Evolutionary conservation across 2,888 invertebrate species (phyloP).

Genomic region (Erebia palarica): DNA sequence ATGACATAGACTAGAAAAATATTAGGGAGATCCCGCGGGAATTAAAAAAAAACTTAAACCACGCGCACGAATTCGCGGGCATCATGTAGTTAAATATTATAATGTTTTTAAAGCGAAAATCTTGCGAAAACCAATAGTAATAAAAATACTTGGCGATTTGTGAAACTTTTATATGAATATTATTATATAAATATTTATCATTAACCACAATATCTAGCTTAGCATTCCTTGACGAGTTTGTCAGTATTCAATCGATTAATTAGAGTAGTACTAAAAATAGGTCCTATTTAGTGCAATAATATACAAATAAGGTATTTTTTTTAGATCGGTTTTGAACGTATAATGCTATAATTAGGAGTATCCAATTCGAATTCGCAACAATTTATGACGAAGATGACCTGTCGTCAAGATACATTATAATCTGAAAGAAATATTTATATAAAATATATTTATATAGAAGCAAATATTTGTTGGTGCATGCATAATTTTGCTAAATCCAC

Average conservation of each 20-base stretch:
- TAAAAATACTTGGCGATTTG: background rate
- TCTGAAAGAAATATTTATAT: too few species aligned
- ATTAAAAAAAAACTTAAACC: too few species aligned
- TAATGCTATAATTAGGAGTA: background rate
- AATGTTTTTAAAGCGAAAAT: too few species aligned
- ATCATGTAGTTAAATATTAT: too few species aligned
- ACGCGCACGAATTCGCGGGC: too few species aligned
- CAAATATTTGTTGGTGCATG: too few species aligned
- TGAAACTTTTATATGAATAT: too few species aligned
- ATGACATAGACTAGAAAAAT: too few species aligned
- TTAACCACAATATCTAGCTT: background rate
- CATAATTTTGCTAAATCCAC: too few species aligned
- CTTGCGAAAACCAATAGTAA: too few species aligned
- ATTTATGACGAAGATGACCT: slow-evolving; percentile 6
- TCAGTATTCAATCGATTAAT: background rate
- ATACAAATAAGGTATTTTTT: background rate
- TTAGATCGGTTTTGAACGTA: background rate
- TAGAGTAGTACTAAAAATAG: background rate
- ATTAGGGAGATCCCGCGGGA: too few species aligned
- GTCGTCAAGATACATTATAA: background rate
- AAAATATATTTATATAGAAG: too few species aligned
- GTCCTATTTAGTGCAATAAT: background rate
- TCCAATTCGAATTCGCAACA: background rate
- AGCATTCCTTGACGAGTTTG: background rate
- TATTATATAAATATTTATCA: background rate